phyloP scores from a whole-genome alignment of 2,113 vertebrate genomes.

The Sinocyclocheilus grahami region DNA sequence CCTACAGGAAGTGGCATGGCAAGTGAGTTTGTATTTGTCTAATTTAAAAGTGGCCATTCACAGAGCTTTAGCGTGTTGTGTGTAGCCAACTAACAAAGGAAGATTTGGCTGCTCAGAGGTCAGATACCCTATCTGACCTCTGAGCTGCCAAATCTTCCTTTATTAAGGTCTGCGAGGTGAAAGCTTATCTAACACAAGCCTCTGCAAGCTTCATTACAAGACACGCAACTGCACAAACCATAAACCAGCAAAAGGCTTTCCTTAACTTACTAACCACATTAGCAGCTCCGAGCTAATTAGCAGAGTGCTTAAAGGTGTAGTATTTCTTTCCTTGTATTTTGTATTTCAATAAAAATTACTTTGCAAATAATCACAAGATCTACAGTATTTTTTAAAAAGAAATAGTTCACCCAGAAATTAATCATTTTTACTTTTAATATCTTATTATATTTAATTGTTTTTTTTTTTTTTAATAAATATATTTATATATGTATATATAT shows the following conservation, averaged over 20 bases:
- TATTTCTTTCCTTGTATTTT: neutral
- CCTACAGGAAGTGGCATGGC: neutral
- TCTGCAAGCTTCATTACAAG: neutral
- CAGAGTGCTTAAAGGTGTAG: neutral
- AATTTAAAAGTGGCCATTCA: neutral
- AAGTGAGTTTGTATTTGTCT: neutral
- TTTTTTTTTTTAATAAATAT: too few species aligned
- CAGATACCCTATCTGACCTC: neutral
- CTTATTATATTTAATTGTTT: too few species aligned
- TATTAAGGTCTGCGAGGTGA: neutral
- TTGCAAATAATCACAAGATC: neutral
- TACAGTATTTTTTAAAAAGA: neutral
- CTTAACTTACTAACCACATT: conserved; percentile 5
- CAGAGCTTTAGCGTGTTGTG: neutral
- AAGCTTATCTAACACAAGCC: neutral
- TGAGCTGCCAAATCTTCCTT: too few species aligned
- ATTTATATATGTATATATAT: too few species aligned
- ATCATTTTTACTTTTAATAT: too few species aligned
- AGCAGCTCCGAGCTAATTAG: neutral
- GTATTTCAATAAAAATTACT: neutral
- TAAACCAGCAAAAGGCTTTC: neutral
- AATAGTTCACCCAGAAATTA: neutral
- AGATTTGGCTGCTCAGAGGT: neutral
- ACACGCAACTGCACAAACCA: neutral
- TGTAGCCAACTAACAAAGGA: neutral